Percentiles rank a stretch among this genome's conserved stretches.
phyloP scores from a whole-genome alignment of 2,113 vertebrate genomes.

The Leptobrachium leishanense region DNA sequence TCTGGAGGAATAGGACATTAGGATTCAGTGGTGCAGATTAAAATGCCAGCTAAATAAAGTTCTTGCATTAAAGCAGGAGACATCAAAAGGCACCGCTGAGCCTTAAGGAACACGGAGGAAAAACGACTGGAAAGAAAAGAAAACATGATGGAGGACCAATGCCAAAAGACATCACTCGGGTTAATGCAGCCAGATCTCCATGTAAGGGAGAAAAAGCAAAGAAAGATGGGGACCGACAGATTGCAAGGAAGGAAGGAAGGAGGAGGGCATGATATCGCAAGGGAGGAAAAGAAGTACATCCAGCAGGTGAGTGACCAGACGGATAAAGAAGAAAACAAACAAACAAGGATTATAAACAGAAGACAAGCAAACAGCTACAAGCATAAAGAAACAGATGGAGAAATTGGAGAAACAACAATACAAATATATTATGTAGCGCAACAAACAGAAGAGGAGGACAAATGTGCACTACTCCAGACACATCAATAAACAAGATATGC shows the following conservation, averaged over 20 bases:
- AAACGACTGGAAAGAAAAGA: slow-evolving; percentile 22
- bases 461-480: not conserved
- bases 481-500: not conserved
- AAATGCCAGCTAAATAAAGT: slow-evolving; percentile 3
- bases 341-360: not conserved
- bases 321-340: too few species aligned
- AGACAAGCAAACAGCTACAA: not conserved
- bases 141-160: slow-evolving; percentile 39
- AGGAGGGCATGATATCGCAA: not conserved
- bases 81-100: not conserved
- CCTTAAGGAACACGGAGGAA: slow-evolving; percentile 5
- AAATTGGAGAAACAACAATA: not conserved
- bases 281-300: not conserved
- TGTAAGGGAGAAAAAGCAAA: slow-evolving; percentile 42
- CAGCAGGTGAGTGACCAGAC: too few species aligned
- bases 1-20: slow-evolving; percentile 62
- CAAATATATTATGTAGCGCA: not conserved
- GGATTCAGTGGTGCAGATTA: not conserved
- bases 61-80: not conserved
- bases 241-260: not conserved
- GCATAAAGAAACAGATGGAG: not conserved
- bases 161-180: slow-evolving; percentile 40
- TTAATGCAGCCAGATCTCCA: slow-evolving; percentile 37
- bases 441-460: not conserved
- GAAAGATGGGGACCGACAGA: slow-evolving; percentile 25